A percentile compares a stretch with the other conserved stretches of the same genome.
Evolutionary conservation across 2,113 vertebrate genomes (phyloP).

Genomic region (Aptenodytes forsteri): DNA sequence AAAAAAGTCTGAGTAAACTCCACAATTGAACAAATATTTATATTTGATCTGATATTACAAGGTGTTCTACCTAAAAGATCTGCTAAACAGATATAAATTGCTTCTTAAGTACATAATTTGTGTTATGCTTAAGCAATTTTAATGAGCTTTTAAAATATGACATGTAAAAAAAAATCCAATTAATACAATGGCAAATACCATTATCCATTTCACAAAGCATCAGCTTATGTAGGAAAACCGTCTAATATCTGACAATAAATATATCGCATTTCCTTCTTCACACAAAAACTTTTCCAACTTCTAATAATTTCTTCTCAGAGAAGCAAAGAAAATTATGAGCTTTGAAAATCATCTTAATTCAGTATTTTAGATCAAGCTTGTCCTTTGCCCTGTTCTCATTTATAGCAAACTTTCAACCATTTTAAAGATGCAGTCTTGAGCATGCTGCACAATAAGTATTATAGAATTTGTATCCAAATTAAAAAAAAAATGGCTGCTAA

Average conservation of each 20-base stretch:
- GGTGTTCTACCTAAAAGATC: neutral
- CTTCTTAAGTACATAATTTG: neutral
- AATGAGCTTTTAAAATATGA: neutral
- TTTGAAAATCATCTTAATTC: neutral
- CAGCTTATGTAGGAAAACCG: neutral
- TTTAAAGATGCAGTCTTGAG: neutral
- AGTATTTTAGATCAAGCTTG: neutral
- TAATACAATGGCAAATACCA: neutral
- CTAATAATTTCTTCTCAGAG: neutral
- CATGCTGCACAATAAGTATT: neutral
- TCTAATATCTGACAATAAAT: neutral
- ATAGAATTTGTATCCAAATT: neutral
- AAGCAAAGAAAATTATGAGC: neutral
- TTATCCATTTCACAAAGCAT: neutral
- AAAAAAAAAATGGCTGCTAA: neutral
- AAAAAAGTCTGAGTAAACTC: neutral
- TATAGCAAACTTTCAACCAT: neutral
- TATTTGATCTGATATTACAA: neutral
- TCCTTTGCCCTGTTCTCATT: neutral
- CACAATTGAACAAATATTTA: neutral
- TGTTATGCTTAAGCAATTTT: neutral
- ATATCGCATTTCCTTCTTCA: fast-evolving
- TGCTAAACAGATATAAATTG: neutral
- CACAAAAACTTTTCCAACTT: neutral
- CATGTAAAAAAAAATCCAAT: neutral